phyloP scores from a whole-genome alignment of 2,113 vertebrate genomes.

The Manacus vitellinus region DNA sequence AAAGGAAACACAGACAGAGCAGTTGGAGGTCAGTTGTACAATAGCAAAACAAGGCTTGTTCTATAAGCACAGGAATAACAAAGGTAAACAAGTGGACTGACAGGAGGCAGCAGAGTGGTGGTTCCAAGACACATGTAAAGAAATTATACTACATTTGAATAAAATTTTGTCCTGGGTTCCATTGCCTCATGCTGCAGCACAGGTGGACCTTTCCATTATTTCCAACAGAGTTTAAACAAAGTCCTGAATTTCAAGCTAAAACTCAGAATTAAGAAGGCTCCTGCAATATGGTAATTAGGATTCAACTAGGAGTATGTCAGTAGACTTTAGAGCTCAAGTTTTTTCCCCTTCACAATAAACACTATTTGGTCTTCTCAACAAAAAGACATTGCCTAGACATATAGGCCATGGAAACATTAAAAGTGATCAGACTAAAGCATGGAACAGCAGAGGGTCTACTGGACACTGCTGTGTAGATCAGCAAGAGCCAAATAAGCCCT shows the following conservation, averaged over 20 bases:
- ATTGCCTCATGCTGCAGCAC: not conserved
- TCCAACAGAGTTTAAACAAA: not conserved
- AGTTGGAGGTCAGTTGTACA: accelerated
- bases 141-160: not conserved
- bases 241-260: not conserved
- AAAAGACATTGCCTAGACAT: not conserved
- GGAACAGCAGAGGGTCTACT: not conserved
- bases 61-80: not conserved
- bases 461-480: not conserved
- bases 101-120: not conserved
- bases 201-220: not conserved
- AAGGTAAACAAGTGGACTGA: not conserved
- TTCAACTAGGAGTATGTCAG: not conserved
- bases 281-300: not conserved
- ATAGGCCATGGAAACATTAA: not conserved
- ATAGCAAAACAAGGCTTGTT: not conserved
- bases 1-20: not conserved
- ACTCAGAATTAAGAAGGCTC: not conserved
- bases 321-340: not conserved
- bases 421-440: not conserved
- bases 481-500: not conserved
- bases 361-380: not conserved
- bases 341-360: not conserved
- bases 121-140: not conserved
- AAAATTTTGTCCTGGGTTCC: not conserved